Evolutionary conservation across 2,113 vertebrate species (phyloP).

Genomic region (Ceyx cyanopectus): DNA sequence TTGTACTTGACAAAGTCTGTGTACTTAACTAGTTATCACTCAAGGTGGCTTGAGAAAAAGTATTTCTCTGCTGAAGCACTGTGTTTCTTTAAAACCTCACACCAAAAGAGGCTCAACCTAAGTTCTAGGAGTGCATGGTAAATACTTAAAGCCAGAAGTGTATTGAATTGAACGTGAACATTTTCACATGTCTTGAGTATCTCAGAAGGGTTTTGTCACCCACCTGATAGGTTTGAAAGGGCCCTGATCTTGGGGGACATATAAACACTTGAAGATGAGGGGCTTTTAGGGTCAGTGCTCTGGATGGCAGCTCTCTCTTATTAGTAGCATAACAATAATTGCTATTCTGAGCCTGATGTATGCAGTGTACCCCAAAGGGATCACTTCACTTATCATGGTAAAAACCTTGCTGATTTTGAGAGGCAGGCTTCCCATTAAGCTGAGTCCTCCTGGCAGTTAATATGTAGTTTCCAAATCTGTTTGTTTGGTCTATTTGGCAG

Average conservation of each 20-base stretch:
- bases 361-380: neutral
- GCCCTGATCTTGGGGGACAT: neutral
- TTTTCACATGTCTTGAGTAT: neutral
- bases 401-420: neutral
- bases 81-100: neutral
- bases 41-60: neutral
- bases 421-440: neutral
- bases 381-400: neutral
- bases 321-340: neutral
- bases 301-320: neutral
- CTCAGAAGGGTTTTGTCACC: neutral
- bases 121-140: neutral
- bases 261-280: neutral
- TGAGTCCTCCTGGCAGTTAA: neutral
- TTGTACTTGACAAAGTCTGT: neutral
- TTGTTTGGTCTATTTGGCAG: constrained; percentile 48
- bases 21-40: neutral
- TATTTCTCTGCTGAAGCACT: neutral
- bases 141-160: neutral
- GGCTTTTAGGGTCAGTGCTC: neutral
- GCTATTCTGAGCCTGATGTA: neutral
- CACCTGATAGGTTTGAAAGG: neutral
- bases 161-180: neutral
- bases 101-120: neutral
- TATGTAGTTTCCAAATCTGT: neutral